Conservation (phyloP, 2,797 vertebrate species). For the Smutsia gigantea region DNA sequence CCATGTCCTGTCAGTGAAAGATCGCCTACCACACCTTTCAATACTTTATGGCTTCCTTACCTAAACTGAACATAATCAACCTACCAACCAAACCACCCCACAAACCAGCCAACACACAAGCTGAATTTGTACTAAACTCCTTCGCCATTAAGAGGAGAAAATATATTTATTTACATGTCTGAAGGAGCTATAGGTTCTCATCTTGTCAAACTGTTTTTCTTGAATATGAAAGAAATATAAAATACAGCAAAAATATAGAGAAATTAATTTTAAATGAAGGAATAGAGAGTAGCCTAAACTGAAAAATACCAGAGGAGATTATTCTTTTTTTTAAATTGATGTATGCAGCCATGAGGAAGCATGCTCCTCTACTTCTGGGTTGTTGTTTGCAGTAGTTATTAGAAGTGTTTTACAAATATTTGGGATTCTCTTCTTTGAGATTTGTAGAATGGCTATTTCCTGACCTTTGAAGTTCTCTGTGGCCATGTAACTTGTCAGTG, state of each 20-base stretch:
- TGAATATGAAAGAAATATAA: background rate
- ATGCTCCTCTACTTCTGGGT: background rate
- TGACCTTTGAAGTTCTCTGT: background rate
- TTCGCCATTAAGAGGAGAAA: background rate
- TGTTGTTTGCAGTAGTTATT: background rate
- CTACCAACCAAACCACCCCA: background rate
- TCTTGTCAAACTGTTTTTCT: background rate
- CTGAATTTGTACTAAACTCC: background rate
- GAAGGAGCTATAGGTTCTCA: background rate
- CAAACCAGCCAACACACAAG: background rate
- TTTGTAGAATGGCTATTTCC: background rate
- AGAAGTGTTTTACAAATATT: background rate
- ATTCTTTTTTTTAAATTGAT: background rate
- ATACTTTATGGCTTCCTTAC: background rate
- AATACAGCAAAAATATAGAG: background rate
- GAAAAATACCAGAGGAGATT: background rate
- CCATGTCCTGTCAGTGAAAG: background rate
- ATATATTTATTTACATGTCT: background rate
- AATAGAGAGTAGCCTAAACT: background rate
- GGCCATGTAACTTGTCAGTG: background rate
- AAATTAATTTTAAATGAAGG: background rate
- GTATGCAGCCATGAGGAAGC: background rate
- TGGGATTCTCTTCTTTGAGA: background rate
- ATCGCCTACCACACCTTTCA: background rate
- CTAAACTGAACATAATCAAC: background rate